Evolutionary conservation across 1,140 invertebrate genomes (phyloP), one percentile per base, ranked within the genome.

Genomic region (Drosophila sucinea): DNA sequence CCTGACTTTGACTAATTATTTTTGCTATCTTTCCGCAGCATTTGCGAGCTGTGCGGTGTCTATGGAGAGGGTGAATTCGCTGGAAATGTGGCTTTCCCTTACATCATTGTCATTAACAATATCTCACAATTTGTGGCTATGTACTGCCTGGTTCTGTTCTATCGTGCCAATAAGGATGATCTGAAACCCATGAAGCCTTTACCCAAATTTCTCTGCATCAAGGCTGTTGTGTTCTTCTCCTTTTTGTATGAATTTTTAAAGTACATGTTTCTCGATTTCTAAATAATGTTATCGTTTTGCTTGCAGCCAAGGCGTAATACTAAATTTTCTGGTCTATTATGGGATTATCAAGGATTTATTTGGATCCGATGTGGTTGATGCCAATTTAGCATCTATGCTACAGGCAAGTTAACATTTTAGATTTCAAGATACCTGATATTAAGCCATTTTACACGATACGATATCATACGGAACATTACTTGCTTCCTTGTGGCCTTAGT

Each of bases 121-220:
- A 92, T 98, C 55, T 99, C 98, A 11, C 98, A 99, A 91, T 98
- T 98, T 93, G 95, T 98, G 62, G 98, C 98, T 6, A 98, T 99
- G 97, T 99, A 99, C 89, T 98, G 97, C 91, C 93, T 99, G 60
- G 96, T 99, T 4, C 93, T 99, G 60, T 99, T 99, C 92, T 99
- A 99, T 91, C 95, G 94, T 93, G 97, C 97, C 7, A 98, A 97
- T 92, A 95, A 95, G 81, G 90, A 96, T 73, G 97, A 98, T 92
- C 92, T 99, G 4, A 94, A 95, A 77, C 97, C 98, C 17, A 98
- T 99, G 95, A 96, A 96, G 87, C 98, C 98, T 5, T 94, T 99
- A 76, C 96, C 97, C 66, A 99, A 99, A 93, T 99, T 99, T 93
- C 93, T 99, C n/a, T 99, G 98, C 92, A 98, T 99, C 70, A 99